Conservation (phyloP, 2,888 invertebrate genomes). For the Tiphia femorata region DNA sequence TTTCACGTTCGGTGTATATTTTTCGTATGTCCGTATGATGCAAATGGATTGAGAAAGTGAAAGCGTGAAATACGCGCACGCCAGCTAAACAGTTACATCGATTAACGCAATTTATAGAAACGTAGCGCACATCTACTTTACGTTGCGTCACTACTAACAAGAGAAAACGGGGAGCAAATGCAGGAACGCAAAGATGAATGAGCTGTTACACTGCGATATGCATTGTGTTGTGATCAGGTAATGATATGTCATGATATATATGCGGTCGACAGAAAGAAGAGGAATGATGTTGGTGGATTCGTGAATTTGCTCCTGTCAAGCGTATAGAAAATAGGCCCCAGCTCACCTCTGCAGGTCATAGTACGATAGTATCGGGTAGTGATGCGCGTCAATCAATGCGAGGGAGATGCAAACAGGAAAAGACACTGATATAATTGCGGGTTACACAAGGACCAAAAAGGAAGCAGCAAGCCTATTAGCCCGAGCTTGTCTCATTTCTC, state of each 20-base stretch:
- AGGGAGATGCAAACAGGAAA: slow-evolving; percentile 66
- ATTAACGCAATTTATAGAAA: no score
- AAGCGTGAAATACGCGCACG: no score
- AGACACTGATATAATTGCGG: slow-evolving; percentile 65
- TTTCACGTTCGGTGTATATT: no score
- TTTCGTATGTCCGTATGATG: no score
- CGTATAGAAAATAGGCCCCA: slow-evolving; percentile 59
- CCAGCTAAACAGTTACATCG: background rate
- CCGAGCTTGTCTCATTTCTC: slow-evolving; percentile 39
- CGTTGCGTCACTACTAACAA: background rate
- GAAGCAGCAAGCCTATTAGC: slow-evolving; percentile 32
- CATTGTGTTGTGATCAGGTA: slow-evolving; percentile 19
- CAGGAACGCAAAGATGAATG: slow-evolving; percentile 24
- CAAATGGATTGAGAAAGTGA: no score
- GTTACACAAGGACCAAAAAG: slow-evolving; percentile 41
- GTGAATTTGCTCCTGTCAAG: slow-evolving; percentile 57
- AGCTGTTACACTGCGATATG: no score
- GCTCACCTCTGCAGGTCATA: slow-evolving; percentile 68
- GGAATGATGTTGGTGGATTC: slow-evolving; percentile 26
- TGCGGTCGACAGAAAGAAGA: background rate
- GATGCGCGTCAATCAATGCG: slow-evolving; percentile 67
- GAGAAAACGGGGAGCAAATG: slow-evolving; percentile 36
- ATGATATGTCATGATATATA: slow-evolving; percentile 2
- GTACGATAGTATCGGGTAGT: slow-evolving; percentile 66
- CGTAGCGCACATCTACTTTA: background rate